Base-by-base conservation (phyloP, 2,113 vertebrate species). In the Oncorhynchus keta region DNA sequence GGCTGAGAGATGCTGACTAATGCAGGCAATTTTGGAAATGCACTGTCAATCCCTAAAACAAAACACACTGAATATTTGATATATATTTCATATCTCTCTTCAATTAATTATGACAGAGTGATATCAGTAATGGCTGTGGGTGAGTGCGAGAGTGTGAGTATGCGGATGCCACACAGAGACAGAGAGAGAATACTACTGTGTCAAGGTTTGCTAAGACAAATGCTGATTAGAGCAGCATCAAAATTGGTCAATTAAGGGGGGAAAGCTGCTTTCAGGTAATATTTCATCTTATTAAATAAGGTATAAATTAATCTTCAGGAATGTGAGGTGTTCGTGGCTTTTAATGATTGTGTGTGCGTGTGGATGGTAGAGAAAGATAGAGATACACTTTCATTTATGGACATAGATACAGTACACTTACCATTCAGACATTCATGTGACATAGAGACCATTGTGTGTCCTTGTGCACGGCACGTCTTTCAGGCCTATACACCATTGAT, bases 271-370 rank as follows among this genome's bases (percentile, higher is more conserved):
- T 88, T 83, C 78, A 91, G 84, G 86, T 90, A 89, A 90, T 89
- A 87, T 91, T 93, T 88, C 81, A 88, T 79, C 80, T 89, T 82
- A 87, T 89, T 91, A 91, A 89, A 87, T 88, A 90, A 85, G 81
- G 77, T 87, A 86, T 87, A 84, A 89, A 92, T 92, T 86, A 90
- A 89, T 87, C 84, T 86, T 86, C 81, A 86, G 84, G 81, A 81
- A 78, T 76, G 83, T 87, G 79, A 89, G 68, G 84, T 70, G 78
- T 78, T 73, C 75, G 74, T 76, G 39, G 39, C 71, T 81, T 85
- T 89, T 84, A 88, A 66, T 74, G 69, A 83, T 57, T 70, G 45
- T 32, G 14, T 16, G 45, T 48, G 26, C 28, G 6, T 3, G 4
- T 51, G 13, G 2, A 7, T 14, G 26, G 13, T 3, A 67, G 65